Percentiles rank a stretch among this genome's conserved stretches.
Evolutionary conservation across 53 echinoderm and acorn worm species (phyloP).

Genomic region (Echinometra lucunter): DNA sequence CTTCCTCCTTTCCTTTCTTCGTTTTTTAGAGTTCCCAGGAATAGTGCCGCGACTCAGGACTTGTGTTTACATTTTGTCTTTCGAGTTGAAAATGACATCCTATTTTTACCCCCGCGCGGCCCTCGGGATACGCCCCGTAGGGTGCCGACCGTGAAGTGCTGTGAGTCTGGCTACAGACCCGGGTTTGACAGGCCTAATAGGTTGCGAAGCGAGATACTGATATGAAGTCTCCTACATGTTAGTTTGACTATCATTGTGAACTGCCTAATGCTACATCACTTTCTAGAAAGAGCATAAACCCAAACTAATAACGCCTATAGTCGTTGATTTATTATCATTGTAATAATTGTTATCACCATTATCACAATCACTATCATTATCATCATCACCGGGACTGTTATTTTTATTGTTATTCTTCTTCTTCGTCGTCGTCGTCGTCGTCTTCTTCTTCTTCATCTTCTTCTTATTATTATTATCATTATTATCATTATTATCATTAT

Average conservation of each 20-base stretch:
- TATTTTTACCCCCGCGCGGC: slow-evolving; percentile 58
- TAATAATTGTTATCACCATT: too few relatives aligned
- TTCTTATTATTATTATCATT: too few relatives aligned
- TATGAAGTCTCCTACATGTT: background rate
- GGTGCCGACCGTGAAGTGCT: background rate
- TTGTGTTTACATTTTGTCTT: slow-evolving; percentile 53
- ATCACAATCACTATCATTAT: too few relatives aligned
- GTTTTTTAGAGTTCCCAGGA: slow-evolving; percentile 26
- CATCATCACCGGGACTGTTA: too few relatives aligned
- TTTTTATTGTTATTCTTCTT: too few relatives aligned
- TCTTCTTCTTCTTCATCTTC: too few relatives aligned
- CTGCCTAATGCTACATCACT: background rate
- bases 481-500: too few relatives aligned
- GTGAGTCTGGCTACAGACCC: slow-evolving; percentile 1
- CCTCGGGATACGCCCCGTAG: slow-evolving; percentile 56
- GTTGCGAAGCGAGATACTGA: background rate
- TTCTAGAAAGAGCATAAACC: too few relatives aligned
- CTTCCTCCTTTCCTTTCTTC: background rate
- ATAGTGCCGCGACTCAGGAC: slow-evolving; percentile 37
- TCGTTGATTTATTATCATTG: too few relatives aligned
- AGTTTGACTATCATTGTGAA: background rate
- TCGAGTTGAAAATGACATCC: slow-evolving; percentile 46
- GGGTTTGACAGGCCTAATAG: background rate
- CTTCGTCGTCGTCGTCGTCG: too few relatives aligned
- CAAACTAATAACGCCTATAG: too few relatives aligned